These are phyloP conservation scores for Heliconius sara DNA, from an alignment of 2,888 invertebrate genomes.

Conservation along the genomic window DNA sequence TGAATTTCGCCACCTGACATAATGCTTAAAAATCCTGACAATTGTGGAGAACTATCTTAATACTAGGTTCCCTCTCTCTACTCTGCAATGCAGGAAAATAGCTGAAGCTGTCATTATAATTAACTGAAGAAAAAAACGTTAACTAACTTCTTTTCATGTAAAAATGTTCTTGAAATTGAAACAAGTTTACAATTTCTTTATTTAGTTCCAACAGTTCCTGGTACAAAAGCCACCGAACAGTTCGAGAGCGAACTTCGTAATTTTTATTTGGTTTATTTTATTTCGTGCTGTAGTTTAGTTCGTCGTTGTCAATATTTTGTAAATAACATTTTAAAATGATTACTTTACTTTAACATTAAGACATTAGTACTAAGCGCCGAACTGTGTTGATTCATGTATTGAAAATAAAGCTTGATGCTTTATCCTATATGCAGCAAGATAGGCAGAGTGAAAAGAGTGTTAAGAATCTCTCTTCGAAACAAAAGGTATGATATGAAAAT, in stretches of 20 bases:
- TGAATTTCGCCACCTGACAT: no score
- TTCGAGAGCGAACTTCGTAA: conserved; percentile 16
- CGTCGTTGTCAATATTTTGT: conserved; percentile 23
- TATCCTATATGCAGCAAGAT: neutral
- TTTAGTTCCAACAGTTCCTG: conserved; percentile 21
- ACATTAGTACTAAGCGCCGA: neutral
- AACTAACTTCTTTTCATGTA: conserved; percentile 16
- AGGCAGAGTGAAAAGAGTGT: neutral
- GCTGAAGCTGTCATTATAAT: no score
- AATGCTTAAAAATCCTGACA: no score
- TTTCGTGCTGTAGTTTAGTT: neutral
- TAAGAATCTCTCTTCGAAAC: no score
- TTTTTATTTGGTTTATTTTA: conserved; percentile 25
- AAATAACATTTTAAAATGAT: conserved; percentile 15
- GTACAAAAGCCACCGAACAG: conserved; percentile 31
- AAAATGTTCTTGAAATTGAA: conserved; percentile 22
- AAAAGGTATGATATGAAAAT: no score
- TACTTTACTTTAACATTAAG: neutral
- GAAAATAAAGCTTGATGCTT: neutral
- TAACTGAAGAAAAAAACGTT: neutral
- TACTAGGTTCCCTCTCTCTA: no score
- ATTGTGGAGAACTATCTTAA: no score
- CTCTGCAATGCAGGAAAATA: no score
- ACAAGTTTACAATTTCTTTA: conserved; percentile 32
- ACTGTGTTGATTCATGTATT: neutral